These are phyloP conservation scores for Tetrax tetrax DNA, from an alignment of 2,113 vertebrate species.

Conservation along the genomic window DNA sequence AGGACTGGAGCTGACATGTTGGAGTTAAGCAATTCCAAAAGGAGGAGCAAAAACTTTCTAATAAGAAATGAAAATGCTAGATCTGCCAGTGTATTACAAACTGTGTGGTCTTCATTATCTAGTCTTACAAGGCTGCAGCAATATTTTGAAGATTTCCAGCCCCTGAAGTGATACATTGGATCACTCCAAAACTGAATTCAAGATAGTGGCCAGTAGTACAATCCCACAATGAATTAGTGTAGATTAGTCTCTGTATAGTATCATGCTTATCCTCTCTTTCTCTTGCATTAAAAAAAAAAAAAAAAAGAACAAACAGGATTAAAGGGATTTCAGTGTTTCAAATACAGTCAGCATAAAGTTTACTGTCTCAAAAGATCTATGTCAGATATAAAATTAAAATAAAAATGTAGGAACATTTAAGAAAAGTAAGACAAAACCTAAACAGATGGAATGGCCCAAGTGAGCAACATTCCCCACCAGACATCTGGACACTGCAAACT, in stretches of 20 bases:
- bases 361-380: background rate
- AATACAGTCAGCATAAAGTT: background rate
- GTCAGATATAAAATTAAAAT: background rate
- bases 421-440: background rate
- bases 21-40: background rate
- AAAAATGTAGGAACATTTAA: background rate
- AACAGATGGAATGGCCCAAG: background rate
- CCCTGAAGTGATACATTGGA: background rate
- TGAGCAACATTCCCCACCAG: background rate
- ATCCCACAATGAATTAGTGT: background rate
- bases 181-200: background rate
- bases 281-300: background rate
- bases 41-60: background rate
- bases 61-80: background rate
- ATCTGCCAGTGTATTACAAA: background rate
- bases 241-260: background rate
- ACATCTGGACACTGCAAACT: constrained; percentile 36
- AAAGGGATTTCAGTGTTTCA: background rate
- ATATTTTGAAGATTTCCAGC: background rate
- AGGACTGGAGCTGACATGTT: background rate
- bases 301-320: background rate
- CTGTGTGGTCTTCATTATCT: background rate
- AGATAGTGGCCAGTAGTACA: background rate
- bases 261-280: background rate
- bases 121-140: background rate